These are phyloP conservation scores for Esox niger DNA, from an alignment of 2,113 vertebrate genomes.

Conservation along the genomic window DNA sequence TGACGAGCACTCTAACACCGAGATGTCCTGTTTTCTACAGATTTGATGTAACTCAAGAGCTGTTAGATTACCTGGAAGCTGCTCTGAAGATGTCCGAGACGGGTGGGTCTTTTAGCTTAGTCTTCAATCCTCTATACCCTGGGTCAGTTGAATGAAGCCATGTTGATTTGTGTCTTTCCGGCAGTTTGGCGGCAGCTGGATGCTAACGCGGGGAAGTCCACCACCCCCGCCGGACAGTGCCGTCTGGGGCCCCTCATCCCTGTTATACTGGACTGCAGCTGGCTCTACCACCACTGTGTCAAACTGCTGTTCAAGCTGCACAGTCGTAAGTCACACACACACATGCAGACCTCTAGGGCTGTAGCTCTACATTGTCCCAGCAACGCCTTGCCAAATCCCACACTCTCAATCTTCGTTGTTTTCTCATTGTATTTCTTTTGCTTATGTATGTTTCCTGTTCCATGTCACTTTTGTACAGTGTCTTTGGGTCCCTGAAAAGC, in stretches of 20 bases:
- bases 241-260: conserved; percentile 92
- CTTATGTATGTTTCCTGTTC: too few relatives aligned
- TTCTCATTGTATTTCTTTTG: too few relatives aligned
- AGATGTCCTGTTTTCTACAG: conserved; percentile 51
- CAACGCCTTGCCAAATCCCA: too few relatives aligned
- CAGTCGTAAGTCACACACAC: conserved; percentile 78
- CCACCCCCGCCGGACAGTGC: conserved; percentile 87
- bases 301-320: conserved; percentile 93
- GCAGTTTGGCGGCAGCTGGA: conserved; percentile 91
- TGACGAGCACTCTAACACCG: not conserved
- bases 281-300: conserved; percentile 92
- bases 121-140: too few relatives aligned
- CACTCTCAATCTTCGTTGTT: too few relatives aligned
- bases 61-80: conserved; percentile 88
- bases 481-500: too few relatives aligned
- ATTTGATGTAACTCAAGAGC: conserved; percentile 88
- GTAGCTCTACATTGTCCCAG: too few relatives aligned
- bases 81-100: not conserved
- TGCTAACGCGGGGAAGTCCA: conserved; percentile 84
- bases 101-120: too few relatives aligned
- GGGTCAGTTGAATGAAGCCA: too few relatives aligned
- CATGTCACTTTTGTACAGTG: too few relatives aligned
- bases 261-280: conserved; percentile 93
- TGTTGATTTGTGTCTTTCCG: not conserved
- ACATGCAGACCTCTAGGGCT: not conserved